Conservation (phyloP, 1,140 invertebrate genomes). For the Bemisia tabaci region DNA sequence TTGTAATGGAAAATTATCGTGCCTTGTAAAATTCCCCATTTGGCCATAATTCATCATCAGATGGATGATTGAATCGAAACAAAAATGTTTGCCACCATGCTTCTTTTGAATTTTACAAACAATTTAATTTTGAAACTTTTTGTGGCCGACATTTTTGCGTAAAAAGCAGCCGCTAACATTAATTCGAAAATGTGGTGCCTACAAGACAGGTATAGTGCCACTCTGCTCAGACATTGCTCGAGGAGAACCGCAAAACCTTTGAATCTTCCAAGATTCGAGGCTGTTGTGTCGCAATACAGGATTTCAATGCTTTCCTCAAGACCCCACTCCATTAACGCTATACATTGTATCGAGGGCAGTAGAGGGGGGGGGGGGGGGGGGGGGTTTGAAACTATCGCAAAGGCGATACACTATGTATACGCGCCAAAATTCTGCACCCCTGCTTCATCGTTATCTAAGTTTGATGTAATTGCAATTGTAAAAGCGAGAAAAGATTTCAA, state of each 20-base stretch:
- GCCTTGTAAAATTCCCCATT: constrained; percentile 27
- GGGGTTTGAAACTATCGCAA: no score
- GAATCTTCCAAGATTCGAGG: constrained; percentile 16
- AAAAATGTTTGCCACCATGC: constrained; percentile 15
- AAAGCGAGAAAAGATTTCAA: no score
- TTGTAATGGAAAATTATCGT: constrained; percentile 25
- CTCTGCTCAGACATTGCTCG: constrained; percentile 14
- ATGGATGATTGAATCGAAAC: constrained; percentile 19
- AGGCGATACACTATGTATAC: no score
- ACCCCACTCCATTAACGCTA: no score
- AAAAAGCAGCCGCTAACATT: constrained; percentile 13
- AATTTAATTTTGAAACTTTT: constrained; percentile 14
- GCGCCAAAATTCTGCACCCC: no score
- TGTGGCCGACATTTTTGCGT: constrained; percentile 10
- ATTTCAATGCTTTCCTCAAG: no score
- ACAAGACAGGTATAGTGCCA: constrained; percentile 16
- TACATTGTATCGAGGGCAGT: no score
- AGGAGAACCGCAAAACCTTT: constrained; percentile 17
- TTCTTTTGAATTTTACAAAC: constrained; percentile 17
- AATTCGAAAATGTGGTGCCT: constrained; percentile 20
- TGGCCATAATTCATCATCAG: constrained; percentile 24
- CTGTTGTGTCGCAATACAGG: constrained; percentile 18
- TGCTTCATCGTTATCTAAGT: no score
- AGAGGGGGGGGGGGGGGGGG: no score
- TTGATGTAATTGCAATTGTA: no score